phyloP scores from a whole-genome alignment of 2,888 invertebrate genomes.

The Papilio demoleus region DNA sequence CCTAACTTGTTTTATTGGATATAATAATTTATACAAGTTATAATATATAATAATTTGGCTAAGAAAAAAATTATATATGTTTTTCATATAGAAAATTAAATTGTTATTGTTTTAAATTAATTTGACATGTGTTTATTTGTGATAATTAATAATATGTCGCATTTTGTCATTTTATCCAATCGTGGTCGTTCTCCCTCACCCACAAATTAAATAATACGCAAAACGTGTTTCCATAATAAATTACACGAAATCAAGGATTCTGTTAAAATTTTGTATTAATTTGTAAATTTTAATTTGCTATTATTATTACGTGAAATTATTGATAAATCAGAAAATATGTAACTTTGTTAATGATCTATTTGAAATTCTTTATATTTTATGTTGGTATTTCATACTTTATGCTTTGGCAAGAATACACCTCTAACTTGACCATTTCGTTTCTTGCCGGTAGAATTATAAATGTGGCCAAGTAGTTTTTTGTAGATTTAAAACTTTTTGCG shows the following conservation, averaged over 20 bases:
- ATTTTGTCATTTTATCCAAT: not conserved
- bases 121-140: not conserved
- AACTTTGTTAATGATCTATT: no score
- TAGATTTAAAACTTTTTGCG: no score
- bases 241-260: not conserved
- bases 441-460: no score
- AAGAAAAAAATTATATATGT: not conserved
- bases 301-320: not conserved
- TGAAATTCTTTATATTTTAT: no score
- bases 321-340: no score
- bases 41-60: no score
- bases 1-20: not conserved
- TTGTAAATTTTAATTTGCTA: not conserved
- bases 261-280: not conserved
- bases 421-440: no score
- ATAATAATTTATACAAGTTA: not conserved
- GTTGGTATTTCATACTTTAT: no score
- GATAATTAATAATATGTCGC: not conserved
- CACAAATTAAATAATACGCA: slow-evolving; percentile 7
- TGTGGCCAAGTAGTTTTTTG: no score
- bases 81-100: no score
- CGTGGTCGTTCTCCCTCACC: not conserved
- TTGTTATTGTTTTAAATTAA: not conserved
- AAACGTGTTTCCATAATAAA: slow-evolving; percentile 3
- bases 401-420: no score